Evolutionary conservation across 2,888 invertebrate genomes (phyloP).

Genomic region (Machimus rusticus): DNA sequence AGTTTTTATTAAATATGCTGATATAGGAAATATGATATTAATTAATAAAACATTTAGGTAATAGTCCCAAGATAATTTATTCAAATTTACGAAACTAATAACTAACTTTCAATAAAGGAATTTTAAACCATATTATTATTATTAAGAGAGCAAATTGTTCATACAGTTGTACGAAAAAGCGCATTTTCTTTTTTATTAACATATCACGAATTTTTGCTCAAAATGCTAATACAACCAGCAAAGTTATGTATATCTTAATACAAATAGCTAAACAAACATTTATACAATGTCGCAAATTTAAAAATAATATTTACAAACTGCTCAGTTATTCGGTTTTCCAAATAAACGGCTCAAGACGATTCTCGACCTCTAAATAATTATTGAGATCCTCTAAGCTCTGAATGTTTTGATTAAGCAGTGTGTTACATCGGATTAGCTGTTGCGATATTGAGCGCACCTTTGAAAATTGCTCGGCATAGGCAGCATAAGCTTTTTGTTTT

Average conservation of each 20-base stretch:
- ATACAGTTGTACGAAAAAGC: not conserved
- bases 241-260: not conserved
- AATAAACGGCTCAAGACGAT: slow-evolving; percentile 86
- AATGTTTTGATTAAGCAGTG: slow-evolving; percentile 81
- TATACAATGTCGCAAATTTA: not conserved
- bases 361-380: slow-evolving; percentile 79
- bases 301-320: not conserved
- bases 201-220: not conserved
- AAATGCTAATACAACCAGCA: not conserved
- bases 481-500: slow-evolving; percentile 82
- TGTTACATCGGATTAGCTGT: slow-evolving; percentile 82
- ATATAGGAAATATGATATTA: too few relatives aligned
- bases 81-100: too few relatives aligned
- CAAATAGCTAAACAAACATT: not conserved
- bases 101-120: not conserved
- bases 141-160: not conserved
- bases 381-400: slow-evolving; percentile 88
- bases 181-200: not conserved
- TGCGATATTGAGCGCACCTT: slow-evolving; percentile 84
- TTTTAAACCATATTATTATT: not conserved
- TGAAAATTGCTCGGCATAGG: slow-evolving; percentile 84
- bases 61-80: too few relatives aligned
- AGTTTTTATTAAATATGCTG: too few relatives aligned
- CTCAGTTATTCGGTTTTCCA: slow-evolving; percentile 1
- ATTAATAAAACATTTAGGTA: too few relatives aligned